These are phyloP conservation scores for Aphidius ervi DNA, from an alignment of 1,140 invertebrate species.

Conservation along the genomic window DNA sequence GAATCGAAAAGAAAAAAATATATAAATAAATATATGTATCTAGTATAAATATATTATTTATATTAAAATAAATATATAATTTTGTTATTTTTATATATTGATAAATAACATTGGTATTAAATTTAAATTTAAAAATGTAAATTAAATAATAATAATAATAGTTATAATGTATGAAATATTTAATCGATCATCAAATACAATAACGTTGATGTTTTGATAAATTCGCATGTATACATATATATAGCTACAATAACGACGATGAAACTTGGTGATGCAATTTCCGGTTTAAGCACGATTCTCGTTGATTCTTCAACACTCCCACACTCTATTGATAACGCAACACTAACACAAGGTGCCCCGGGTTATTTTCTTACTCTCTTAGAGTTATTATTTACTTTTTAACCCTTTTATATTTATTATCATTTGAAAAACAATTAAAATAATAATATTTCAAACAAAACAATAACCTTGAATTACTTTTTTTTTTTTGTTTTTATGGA, in stretches of 20 bases:
- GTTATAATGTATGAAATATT: too few relatives aligned
- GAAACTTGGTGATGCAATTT: conserved; percentile 5
- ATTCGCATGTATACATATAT: not conserved
- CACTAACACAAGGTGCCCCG: not conserved
- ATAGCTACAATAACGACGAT: not conserved
- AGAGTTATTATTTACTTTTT: not conserved
- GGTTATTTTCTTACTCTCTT: not conserved
- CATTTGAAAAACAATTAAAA: not conserved
- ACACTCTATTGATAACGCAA: not conserved
- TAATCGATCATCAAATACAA: too few relatives aligned
- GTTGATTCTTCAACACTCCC: conserved; percentile 10
- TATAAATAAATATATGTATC: too few relatives aligned
- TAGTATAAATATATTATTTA: too few relatives aligned
- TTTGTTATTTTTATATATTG: too few relatives aligned
- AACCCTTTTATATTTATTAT: not conserved
- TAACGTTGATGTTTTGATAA: too few relatives aligned
- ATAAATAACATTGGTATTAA: too few relatives aligned
- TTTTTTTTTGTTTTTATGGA: not conserved
- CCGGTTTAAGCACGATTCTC: conserved; percentile 13
- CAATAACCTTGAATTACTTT: not conserved
- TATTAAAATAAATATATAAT: too few relatives aligned
- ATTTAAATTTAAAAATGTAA: too few relatives aligned
- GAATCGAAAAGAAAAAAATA: too few relatives aligned
- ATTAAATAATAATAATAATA: too few relatives aligned
- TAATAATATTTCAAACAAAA: not conserved